Base-by-base conservation (phyloP, 2,113 vertebrate genomes). In the Leucosticte australis region DNA sequence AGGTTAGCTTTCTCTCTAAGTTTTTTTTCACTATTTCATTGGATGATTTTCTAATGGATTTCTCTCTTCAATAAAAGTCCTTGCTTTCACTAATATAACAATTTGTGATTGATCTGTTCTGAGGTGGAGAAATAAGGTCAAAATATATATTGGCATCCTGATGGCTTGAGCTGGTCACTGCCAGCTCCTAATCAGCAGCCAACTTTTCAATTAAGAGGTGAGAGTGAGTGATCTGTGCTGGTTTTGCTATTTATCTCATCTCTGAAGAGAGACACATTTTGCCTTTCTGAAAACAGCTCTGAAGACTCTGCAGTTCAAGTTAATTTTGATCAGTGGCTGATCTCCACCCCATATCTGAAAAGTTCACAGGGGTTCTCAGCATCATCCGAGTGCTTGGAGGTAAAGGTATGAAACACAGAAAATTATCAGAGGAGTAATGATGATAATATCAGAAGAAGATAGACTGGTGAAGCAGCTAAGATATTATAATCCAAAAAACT, bases 191-290 rank as follows among this genome's bases (percentile, higher is more conserved):
- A 96, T 96, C 85, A 92, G 78, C 82, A 91, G 97, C 97, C 97
- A 98, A 84, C 80, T 97, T 94, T 98, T 98, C 98, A 98, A 96
- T 98, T 98, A 98, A 95, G 93, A 95, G 87, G 95, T 93, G 84
- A 95, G 83, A 96, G 89, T 69, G 90, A 97, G 79, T 94, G 96
- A 95, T 94, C 96, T 95, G 31, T 70, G 74, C 86, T 93, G 92
- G 77, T 78, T 84, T 79, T 76, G 50, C 80, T 90, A 90, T 97
- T 95, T 93, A 87, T 97, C 90, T 96, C 71, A 55, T 92, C 94
- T 96, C 78, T 77, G 90, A 80, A 75, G 87, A 89, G 46, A 0
- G 30, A 31, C 76, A 73, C 76, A 62, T 68, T 94, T 65, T 59
- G 21, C 55, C 22, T 82, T 65, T 77, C 94, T 92, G 83, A 81